Percentiles rank a stretch among this genome's conserved stretches.
phyloP scores from a whole-genome alignment of 1,140 invertebrate species.

The Pissodes strobi region DNA sequence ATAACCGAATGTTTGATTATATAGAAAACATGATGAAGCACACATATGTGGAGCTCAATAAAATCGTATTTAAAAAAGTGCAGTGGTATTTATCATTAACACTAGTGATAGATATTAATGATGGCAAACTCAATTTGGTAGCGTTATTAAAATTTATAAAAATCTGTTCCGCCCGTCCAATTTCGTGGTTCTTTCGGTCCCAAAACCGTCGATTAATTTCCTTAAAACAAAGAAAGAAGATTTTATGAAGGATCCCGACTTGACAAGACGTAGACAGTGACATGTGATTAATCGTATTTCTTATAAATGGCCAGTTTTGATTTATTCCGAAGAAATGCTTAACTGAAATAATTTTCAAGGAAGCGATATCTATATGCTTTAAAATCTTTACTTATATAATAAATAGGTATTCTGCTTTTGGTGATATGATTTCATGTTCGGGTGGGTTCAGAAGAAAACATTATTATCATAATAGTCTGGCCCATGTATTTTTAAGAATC shows the following conservation, averaged over 20 bases:
- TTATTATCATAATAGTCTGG: no score
- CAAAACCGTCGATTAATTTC: constrained; percentile 33
- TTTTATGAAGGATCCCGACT: constrained; percentile 22
- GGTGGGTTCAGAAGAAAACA: no score
- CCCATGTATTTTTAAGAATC: no score
- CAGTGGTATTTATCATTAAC: constrained; percentile 16
- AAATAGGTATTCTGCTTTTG: no score
- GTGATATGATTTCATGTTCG: no score
- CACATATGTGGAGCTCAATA: neutral
- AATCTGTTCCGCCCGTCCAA: constrained; percentile 32
- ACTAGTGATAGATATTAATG: constrained; percentile 31
- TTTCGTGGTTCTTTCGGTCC: constrained; percentile 18
- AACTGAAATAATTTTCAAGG: no score
- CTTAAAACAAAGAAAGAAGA: constrained; percentile 30
- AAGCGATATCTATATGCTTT: no score
- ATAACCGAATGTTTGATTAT: no score
- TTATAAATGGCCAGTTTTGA: no score
- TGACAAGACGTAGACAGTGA: constrained; percentile 23
- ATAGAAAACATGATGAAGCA: neutral
- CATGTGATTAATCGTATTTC: constrained; percentile 26
- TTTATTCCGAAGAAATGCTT: no score
- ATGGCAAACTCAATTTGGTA: constrained; percentile 31
- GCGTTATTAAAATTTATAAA: constrained; percentile 35
- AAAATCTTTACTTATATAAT: no score
- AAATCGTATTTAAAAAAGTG: neutral